phyloP scores from a whole-genome alignment of 1,140 invertebrate genomes.

The Zaprionus camerounensis region DNA sequence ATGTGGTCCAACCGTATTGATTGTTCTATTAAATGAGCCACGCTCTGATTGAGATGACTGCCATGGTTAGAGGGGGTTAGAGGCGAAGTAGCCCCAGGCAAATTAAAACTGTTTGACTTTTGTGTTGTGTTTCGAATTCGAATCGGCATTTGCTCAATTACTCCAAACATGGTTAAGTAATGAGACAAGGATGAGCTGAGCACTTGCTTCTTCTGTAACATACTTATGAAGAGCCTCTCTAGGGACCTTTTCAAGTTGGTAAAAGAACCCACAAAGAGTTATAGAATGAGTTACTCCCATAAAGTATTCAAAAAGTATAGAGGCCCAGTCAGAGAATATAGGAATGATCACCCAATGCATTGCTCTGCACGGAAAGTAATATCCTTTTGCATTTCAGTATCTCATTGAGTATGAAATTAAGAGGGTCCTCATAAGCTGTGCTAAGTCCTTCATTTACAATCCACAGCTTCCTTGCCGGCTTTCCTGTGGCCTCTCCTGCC shows the following conservation, averaged over 20 bases:
- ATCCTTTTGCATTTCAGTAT: not conserved
- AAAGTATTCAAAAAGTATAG: too few relatives aligned
- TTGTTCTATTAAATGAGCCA: constrained; percentile 76
- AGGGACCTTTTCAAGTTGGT: not conserved
- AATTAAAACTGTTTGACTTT: constrained; percentile 76
- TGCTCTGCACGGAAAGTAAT: not conserved
- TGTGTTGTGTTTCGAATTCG: constrained; percentile 22
- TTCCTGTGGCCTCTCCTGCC: constrained; percentile 86
- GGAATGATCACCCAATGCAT: not conserved
- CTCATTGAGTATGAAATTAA: not conserved
- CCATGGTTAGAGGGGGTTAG: not conserved
- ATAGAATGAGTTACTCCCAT: too few relatives aligned
- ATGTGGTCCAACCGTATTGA: constrained; percentile 63
- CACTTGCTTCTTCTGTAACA: not conserved
- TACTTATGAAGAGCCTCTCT: not conserved
- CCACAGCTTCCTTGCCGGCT: constrained; percentile 84
- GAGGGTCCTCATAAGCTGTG: not conserved
- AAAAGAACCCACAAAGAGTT: too few relatives aligned
- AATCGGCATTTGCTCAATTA: constrained; percentile 74
- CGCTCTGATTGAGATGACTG: constrained; percentile 44
- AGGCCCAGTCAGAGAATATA: too few relatives aligned
- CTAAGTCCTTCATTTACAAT: not conserved
- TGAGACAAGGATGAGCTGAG: not conserved
- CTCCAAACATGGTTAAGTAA: constrained; percentile 35
- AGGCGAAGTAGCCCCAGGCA: constrained; percentile 20